These are phyloP conservation scores for Gallinago nigripennis DNA, from an alignment of 2,797 vertebrate genomes.

Conservation along the genomic window DNA sequence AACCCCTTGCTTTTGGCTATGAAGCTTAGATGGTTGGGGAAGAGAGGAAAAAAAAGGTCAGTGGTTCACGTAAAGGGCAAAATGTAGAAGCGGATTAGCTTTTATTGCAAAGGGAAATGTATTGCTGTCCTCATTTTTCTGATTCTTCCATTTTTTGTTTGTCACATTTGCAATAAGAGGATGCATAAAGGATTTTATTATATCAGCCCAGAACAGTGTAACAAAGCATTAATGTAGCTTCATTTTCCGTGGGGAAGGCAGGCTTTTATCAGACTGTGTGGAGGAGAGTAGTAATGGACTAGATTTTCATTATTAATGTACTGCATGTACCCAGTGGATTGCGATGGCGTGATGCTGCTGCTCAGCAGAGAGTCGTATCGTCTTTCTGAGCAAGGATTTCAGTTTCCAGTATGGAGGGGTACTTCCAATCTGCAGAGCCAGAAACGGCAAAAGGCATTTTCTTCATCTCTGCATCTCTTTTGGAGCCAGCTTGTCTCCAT, in stretches of 20 bases:
- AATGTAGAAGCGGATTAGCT: background rate
- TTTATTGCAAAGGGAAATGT: background rate
- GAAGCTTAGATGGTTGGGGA: background rate
- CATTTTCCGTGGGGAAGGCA: background rate
- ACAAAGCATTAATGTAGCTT: background rate
- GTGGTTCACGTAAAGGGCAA: background rate
- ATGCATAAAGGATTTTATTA: background rate
- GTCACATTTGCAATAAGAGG: background rate
- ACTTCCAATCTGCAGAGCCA: background rate
- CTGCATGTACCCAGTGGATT: background rate
- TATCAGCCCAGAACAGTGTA: background rate
- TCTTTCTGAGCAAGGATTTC: constrained; percentile 3
- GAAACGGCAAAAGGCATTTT: constrained; percentile 65
- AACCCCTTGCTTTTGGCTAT: background rate
- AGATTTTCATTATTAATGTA: constrained; percentile 42
- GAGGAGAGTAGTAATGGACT: constrained; percentile 26
- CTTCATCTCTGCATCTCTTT: constrained; percentile 70
- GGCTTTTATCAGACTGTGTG: background rate
- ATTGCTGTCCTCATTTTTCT: background rate
- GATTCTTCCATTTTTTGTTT: background rate
- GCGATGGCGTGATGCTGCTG: background rate
- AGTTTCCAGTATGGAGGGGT: constrained; percentile 11
- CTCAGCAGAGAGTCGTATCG: background rate
- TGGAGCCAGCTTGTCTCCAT: constrained; percentile 84
- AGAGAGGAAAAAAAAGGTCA: background rate